These are phyloP conservation scores for Callionymus lyra DNA, from an alignment of 2,113 vertebrate species.

Conservation along the genomic window DNA sequence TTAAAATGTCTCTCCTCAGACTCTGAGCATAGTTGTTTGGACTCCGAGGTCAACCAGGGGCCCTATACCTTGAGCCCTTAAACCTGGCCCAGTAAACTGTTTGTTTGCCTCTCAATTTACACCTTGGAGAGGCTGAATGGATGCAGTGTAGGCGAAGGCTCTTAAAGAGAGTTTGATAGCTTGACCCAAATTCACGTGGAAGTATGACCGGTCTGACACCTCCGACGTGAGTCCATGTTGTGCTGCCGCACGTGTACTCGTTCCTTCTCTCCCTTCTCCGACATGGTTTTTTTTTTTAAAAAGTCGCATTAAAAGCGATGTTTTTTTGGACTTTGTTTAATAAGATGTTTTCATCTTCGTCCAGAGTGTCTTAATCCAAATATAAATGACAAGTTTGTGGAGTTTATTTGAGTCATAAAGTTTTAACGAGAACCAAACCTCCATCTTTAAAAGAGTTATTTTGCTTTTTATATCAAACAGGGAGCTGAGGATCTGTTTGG, in stretches of 20 bases:
- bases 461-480: too few relatives aligned
- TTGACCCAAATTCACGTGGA: constrained; percentile 30
- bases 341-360: constrained; percentile 19
- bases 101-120: constrained; percentile 51
- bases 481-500: too few relatives aligned
- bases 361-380: neutral
- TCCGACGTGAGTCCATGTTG: constrained; percentile 11
- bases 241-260: too few relatives aligned
- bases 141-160: constrained; percentile 22
- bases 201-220: constrained; percentile 6
- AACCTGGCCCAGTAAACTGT: constrained; percentile 29
- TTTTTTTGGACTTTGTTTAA: constrained; percentile 35
- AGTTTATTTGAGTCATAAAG: too few relatives aligned
- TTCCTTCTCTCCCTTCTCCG: constrained; percentile 3
- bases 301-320: constrained; percentile 15
- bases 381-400: too few relatives aligned
- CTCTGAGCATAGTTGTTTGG: constrained; percentile 14
- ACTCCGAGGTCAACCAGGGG: constrained; percentile 26
- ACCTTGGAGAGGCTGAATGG: constrained; percentile 34
- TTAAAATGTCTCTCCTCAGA: constrained; percentile 4
- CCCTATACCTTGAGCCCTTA: constrained; percentile 9
- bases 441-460: too few relatives aligned
- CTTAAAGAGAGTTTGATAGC: constrained; percentile 13
- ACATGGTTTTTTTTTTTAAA: constrained; percentile 8
- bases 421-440: too few relatives aligned